Base-by-base conservation (phyloP, 2,888 invertebrate genomes). In the Pterostichus niger region DNA sequence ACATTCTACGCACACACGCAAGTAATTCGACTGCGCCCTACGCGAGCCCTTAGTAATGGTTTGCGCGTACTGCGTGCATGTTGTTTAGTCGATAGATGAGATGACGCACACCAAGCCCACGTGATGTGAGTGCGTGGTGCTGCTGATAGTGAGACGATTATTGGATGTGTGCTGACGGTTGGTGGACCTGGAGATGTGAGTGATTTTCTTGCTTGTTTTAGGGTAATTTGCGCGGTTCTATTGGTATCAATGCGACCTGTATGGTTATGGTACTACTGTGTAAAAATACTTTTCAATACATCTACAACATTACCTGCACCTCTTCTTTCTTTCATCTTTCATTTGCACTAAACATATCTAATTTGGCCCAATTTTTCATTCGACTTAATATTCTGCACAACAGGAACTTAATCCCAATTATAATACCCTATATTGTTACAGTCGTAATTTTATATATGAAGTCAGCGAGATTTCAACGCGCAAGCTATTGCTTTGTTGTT, bases 51-150 rank as follows among this genome's bases (percentile, higher is more conserved):
- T 78, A 17, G 61, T 40, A 15, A 33, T 10, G 64, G 40, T 35
- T 35, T 71, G 68, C 68, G 68, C 68, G 68, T 71, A 71, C 68
- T 71, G 68, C 68, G 44, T 78, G 78, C 61, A 46, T 61, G 61
- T 78, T 78, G 78, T 78, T 78, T 78, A 78, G 78, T 78, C 78
- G 61, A 78, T 78, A 78, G 78, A 77, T 77, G 77, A 78, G 78
- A 77, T 77, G 77, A 77, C 56, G 77, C 77, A 77, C 77, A 24
- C 24, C 24, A 2, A 35, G 64, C n/a, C 64, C 56, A 77, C 73
- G 73, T 75, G 68, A 71, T 71, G 68, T 44, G 44, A 44, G 64
- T 33, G 33, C 40, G 40, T 40, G 40, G 40, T 52, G 68, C 40
- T 40, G 40, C 15, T 68, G 68, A 71, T 71, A 40, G 68, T 71